Evolutionary conservation across 2,888 invertebrate species (phyloP), one percentile per base, ranked within the genome.

Genomic region (Acanthosoma haemorrhoidale): DNA sequence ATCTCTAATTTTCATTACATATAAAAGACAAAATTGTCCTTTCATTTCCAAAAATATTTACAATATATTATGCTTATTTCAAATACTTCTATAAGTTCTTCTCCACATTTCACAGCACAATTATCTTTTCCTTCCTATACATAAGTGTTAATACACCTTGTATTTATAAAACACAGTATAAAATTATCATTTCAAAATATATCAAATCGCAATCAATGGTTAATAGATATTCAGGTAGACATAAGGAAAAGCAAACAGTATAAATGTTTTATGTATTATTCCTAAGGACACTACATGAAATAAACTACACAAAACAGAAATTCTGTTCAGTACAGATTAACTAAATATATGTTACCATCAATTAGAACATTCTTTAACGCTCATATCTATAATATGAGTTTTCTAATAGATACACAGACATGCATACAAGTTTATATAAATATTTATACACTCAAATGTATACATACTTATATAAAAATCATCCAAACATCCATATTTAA

Each of bases 91-190:
- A 67, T 32, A 59, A 67, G 36, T 57, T 51, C 67, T 32, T 34
- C 67, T 57, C 67, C 57, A 67, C 43, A 51, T 32, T 57, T 67
- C 67, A 67, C 67, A 67, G 67, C 67, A 67, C 67, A 51, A 38
- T 67, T 29, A 43, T 57, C 57, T 32, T 32, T 67, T 51, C 51
- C 34, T 43, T 13, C 43, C 51, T 63, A 38, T 41, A 25, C 36
- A 67, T 25, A 43, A 67, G 67, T 57, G 59, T 51, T 64, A 70
- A 70, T 63, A 70, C 71, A 63, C 72, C 71, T 71, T 71, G 63
- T 25, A 70, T 61, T 71, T 70, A 71, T 71, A 72, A 72, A 72
- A 71, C 70, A 72, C 68, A 71, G 72, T 72, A 72, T 41, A 72
- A 72, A 72, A 72, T 66, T 71, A 71, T 71, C 38, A 69, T 70